Base-by-base conservation (phyloP, 2,113 vertebrate genomes). In the Narcine bancroftii region DNA sequence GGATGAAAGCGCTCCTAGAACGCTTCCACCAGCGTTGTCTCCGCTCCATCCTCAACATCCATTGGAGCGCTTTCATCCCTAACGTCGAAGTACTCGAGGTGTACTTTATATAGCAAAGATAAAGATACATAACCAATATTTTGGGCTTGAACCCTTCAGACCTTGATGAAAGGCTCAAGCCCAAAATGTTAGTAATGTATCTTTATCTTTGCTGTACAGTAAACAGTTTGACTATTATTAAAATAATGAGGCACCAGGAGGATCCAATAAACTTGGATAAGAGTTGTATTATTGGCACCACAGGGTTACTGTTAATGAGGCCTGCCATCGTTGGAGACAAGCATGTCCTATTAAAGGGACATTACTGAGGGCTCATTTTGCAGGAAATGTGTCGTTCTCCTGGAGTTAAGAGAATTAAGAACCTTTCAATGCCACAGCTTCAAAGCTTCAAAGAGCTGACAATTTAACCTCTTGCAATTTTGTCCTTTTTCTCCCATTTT, bases 351-450 rank as follows among this genome's bases (percentile, higher is more conserved):
- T 79, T 77, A 79, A 79, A 79, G 81, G 50, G 53, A 33, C 50
- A 85, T 85, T 85, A 60, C 81, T n/a, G 29, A 83, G 50, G 50
- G 56, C 50, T 83, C 79, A 36, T 36, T 69, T 60, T n/a, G 13
- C 50, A 85, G 47, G 13, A 13, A 85, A 5, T 36, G 15, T 85
- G 29, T 50, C 5, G 29, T 50, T 36, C 53, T 60, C 81, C 81
- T 85, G 81, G 50, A 60, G 81, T 56, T 85, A 85, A 50, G 47
- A 53, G 45, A 53, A 53, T 81, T 81, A 53, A 85, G 81, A 85
- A 85, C 81, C 50, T 83, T 85, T 56, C 29, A 36, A 33, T 85
- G 33, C 53, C 33, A n/a, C 81, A 85, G 81, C 77, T 85, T 17
- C 56, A 50, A 81, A 50, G 81, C 33, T 85, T 56, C 50, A 56